Conservation (phyloP, 1,140 invertebrate species). For the Drosophila pachea region DNA sequence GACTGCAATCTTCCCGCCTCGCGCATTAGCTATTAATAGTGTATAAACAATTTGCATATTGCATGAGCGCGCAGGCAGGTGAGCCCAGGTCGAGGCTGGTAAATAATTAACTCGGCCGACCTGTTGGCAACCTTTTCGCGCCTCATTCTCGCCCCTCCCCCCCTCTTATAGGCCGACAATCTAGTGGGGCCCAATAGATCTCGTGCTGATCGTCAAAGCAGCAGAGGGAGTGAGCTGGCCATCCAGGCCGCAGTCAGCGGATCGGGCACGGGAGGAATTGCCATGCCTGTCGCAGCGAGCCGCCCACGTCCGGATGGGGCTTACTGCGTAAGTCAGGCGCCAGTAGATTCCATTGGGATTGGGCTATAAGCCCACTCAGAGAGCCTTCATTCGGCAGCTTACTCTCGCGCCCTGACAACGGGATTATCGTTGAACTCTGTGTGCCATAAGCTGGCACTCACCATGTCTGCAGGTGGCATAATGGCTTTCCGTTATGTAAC, state of each 20-base stretch:
- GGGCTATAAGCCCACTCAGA: conserved; percentile 46
- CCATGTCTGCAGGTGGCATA: conserved; percentile 28
- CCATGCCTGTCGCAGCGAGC: conserved; percentile 42
- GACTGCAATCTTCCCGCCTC: conserved; percentile 61
- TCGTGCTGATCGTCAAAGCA: conserved; percentile 30
- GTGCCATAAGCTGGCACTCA: conserved; percentile 14
- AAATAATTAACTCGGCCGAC: conserved; percentile 65
- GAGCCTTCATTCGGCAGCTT: conserved; percentile 44
- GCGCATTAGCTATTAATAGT: conserved; percentile 67
- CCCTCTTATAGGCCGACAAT: conserved; percentile 38
- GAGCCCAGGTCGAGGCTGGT: background rate
- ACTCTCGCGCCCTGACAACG: conserved; percentile 37
- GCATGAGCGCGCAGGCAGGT: conserved; percentile 34
- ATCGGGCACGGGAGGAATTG: conserved; percentile 63
- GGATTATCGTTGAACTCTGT: background rate
- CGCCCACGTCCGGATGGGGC: conserved; percentile 51
- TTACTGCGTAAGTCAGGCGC: conserved; percentile 62
- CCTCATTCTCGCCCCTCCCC: conserved; percentile 5
- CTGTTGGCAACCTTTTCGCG: conserved; percentile 45
- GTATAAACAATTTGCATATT: conserved; percentile 70
- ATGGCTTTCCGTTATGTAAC: conserved; percentile 39
- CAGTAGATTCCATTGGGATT: conserved; percentile 47
- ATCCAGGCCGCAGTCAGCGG: conserved; percentile 49
- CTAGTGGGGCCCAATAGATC: conserved; percentile 20
- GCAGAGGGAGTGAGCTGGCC: conserved; percentile 45